Conservation (phyloP, 2,888 invertebrate genomes). For the Athripsodes cinereus region DNA sequence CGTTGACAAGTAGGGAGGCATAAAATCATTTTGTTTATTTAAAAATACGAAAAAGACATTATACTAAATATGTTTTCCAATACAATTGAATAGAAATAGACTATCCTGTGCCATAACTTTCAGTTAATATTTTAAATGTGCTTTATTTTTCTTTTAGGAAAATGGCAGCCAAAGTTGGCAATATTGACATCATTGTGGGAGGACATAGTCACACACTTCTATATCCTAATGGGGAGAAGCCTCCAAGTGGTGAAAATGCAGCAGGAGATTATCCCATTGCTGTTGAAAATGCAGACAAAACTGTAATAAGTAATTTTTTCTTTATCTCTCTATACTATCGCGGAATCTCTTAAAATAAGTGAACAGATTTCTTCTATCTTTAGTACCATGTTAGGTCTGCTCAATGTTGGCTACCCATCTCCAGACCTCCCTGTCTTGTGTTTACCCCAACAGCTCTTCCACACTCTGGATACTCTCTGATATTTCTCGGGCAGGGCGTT, state of each 20-base stretch:
- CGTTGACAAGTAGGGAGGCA: conserved; percentile 55
- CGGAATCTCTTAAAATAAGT: no score
- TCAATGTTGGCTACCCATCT: no score
- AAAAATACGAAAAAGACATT: neutral
- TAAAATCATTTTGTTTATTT: no score
- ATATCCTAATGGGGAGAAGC: conserved; percentile 49
- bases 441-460: no score
- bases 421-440: no score
- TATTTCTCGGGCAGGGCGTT: no score
- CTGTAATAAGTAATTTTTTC: conserved; percentile 34
- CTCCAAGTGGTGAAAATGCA: conserved; percentile 52
- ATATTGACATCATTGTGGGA: conserved; percentile 79
- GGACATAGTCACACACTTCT: conserved; percentile 78
- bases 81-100: neutral
- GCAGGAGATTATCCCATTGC: conserved; percentile 66
- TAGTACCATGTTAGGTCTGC: no score
- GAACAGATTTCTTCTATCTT: no score
- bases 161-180: conserved; percentile 59
- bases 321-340: no score
- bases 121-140: neutral
- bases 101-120: neutral
- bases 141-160: conserved; percentile 31
- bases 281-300: conserved; percentile 46
- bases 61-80: neutral
- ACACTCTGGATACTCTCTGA: no score